Percentiles rank a stretch among this genome's conserved stretches.
Conservation (phyloP, 1,140 invertebrate genomes). For the Zaprionus tsacasi region DNA sequence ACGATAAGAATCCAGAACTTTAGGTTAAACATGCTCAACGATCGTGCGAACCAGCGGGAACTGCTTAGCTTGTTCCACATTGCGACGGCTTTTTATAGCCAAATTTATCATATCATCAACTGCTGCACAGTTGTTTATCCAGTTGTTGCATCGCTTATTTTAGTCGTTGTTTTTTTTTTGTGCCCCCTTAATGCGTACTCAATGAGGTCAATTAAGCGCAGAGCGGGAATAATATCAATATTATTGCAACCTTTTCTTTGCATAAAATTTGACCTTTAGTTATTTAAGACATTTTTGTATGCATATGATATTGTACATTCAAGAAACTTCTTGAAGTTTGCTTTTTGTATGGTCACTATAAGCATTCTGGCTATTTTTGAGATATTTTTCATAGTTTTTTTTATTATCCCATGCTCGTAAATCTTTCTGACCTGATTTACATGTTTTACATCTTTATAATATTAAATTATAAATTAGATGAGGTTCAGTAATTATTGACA, state of each 20-base stretch:
- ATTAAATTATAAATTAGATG: no score
- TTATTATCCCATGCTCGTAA: no score
- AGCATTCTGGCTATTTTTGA: no score
- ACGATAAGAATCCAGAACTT: slow-evolving; percentile 33
- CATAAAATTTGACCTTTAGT: background rate
- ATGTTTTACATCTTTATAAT: no score
- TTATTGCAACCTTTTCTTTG: background rate
- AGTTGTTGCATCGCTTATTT: slow-evolving; percentile 23
- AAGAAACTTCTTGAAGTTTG: no score
- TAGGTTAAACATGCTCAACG: slow-evolving; percentile 32
- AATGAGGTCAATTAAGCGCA: background rate
- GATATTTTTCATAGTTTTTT: no score
- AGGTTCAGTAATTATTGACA: no score
- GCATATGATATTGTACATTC: no score
- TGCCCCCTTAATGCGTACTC: no score
- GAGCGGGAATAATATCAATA: background rate
- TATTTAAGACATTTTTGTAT: no score
- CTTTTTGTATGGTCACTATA: no score
- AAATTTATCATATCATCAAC: background rate
- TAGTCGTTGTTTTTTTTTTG: background rate
- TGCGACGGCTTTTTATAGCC: slow-evolving; percentile 29
- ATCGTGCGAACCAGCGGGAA: background rate
- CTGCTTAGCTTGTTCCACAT: background rate
- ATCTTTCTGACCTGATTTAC: no score
- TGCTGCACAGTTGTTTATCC: slow-evolving; percentile 26